Evolutionary conservation across 2,797 vertebrate species (phyloP).

Genomic region (Tympanoctomys barrerae): DNA sequence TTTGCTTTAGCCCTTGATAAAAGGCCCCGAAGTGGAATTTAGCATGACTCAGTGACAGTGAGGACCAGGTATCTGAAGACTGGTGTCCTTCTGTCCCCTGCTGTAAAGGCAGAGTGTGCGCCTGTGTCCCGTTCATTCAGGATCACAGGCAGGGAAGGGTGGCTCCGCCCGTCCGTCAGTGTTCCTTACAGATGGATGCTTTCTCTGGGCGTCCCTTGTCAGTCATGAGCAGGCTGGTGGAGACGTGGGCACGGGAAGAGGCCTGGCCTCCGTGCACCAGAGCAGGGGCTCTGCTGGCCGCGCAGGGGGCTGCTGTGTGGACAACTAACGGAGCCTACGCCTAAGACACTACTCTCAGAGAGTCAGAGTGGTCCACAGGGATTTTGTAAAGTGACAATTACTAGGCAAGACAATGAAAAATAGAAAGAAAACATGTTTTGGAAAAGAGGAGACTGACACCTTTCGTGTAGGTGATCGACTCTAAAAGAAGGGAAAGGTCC

Average conservation of each 20-base stretch:
- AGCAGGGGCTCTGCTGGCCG: background rate
- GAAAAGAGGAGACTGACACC: background rate
- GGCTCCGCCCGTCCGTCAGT: background rate
- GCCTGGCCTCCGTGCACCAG: background rate
- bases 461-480: background rate
- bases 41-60: background rate
- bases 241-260: rapidly evolving
- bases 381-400: background rate
- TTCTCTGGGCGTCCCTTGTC: background rate
- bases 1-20: conserved; percentile 32
- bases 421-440: background rate
- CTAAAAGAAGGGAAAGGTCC: background rate
- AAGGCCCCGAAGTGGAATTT: conserved; percentile 5
- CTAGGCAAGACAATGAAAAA: background rate
- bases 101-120: background rate
- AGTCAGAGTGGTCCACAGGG: background rate
- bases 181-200: background rate
- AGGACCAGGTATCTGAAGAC: background rate
- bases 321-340: background rate
- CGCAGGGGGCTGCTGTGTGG: background rate
- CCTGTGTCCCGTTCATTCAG: background rate
- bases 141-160: background rate
- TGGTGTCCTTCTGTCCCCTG: background rate
- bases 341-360: background rate
- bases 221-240: background rate